These are phyloP conservation scores for Phylloscopus trochilus DNA, from an alignment of 2,113 vertebrate species.

Conservation along the genomic window DNA sequence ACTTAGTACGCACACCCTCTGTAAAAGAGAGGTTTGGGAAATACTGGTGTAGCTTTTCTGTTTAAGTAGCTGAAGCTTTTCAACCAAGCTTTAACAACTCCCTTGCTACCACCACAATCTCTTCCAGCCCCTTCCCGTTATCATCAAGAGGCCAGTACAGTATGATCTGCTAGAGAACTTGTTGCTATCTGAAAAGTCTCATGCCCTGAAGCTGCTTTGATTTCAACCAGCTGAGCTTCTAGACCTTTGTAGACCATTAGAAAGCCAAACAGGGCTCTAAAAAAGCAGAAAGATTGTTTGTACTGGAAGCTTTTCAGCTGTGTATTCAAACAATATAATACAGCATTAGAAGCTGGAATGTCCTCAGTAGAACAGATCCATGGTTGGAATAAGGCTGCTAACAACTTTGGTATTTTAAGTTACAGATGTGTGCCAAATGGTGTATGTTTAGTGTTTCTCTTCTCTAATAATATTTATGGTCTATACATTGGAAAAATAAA, in stretches of 20 bases:
- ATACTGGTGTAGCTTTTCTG: not conserved
- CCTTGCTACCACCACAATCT: not conserved
- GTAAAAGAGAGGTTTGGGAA: not conserved
- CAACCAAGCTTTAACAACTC: not conserved
- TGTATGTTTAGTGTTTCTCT: not conserved
- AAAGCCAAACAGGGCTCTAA: not conserved
- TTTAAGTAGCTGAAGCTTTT: not conserved
- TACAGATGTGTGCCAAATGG: conserved; percentile 24
- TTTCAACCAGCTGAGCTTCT: not conserved
- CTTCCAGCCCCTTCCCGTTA: not conserved
- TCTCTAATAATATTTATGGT: conserved; percentile 6
- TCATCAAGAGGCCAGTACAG: not conserved
- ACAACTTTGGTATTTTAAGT: not conserved
- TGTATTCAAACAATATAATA: not conserved
- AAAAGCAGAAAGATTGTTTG: not conserved
- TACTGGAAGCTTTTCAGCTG: not conserved
- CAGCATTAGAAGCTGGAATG: not conserved
- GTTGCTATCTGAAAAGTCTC: not conserved
- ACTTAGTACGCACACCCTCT: not conserved
- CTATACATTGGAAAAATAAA: not conserved
- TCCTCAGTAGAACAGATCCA: not conserved
- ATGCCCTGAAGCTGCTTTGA: not conserved
- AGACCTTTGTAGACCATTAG: not conserved
- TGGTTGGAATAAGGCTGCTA: conserved; percentile 9
- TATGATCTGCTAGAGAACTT: not conserved